Percentiles rank a stretch among this genome's conserved stretches.
These are phyloP conservation scores for Leptopilina syphax DNA, from an alignment of 2,888 invertebrate genomes.

Conservation along the genomic window DNA sequence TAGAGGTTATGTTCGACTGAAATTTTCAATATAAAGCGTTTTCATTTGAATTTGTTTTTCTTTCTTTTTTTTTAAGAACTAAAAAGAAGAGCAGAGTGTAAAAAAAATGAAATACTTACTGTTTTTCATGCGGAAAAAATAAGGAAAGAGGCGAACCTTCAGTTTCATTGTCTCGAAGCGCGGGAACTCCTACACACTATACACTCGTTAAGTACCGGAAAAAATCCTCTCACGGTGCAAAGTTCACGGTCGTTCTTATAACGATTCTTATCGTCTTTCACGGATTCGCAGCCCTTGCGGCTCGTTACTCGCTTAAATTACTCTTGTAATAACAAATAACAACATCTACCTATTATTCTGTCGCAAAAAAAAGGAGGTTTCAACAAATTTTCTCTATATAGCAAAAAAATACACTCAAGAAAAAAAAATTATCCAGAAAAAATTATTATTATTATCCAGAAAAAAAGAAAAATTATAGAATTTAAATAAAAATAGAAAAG, in stretches of 20 bases:
- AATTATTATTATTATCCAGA: not conserved
- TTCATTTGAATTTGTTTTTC: too few species aligned
- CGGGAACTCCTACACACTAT: slow-evolving; percentile 16
- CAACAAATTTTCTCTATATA: not conserved
- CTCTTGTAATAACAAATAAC: slow-evolving; percentile 57
- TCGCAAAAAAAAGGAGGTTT: not conserved
- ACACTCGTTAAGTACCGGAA: slow-evolving; percentile 48
- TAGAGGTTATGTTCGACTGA: too few species aligned
- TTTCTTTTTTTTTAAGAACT: too few species aligned
- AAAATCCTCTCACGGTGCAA: slow-evolving; percentile 72
- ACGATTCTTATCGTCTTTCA: slow-evolving; percentile 58
- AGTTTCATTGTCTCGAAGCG: slow-evolving; percentile 30
- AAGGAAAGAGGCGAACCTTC: slow-evolving; percentile 19
- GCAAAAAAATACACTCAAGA: not conserved
- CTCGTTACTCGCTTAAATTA: slow-evolving; percentile 61
- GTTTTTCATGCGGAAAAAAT: not conserved
- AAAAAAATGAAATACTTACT: not conserved
- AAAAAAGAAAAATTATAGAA: too few species aligned
- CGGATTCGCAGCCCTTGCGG: slow-evolving; percentile 54
- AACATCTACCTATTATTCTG: slow-evolving; percentile 35
- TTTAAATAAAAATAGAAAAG: too few species aligned
- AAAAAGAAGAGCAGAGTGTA: too few species aligned
- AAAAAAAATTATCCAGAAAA: not conserved
- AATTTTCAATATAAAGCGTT: too few species aligned
- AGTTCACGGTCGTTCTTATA: slow-evolving; percentile 67